Evolutionary conservation across 2,888 invertebrate genomes (phyloP), one percentile per base, ranked within the genome.

Genomic region (Gerris lacustris): DNA sequence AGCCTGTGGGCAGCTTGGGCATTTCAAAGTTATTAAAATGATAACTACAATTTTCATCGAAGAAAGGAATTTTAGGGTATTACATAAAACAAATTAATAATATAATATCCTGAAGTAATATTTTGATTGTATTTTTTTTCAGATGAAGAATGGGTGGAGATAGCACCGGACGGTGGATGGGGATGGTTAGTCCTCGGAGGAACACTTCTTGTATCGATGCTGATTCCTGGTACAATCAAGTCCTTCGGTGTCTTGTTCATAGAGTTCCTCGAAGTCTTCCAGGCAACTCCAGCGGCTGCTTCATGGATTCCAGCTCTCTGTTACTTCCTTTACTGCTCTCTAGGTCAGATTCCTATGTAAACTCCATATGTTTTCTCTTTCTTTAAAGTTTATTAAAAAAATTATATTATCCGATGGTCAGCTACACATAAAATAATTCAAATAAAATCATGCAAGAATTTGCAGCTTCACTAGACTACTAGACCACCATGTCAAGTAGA

Each of bases 281-380:
- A 90, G 6, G 85, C 90, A 0, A 85, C 88, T 4, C 86, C 88
- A 0, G 84, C 90, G 0, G 85, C 87, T 7, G 90, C 91, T 0
- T 87, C 91, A 0, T 92, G 91, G 83, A 91, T 93, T 76, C 92
- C 92, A n/a, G 91, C 92, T 0, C 80, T 93, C 6, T 92, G 92
- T 78, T 93, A 93, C 79, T 93, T 92, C 80, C 83, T 93, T 5
- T 93, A 92, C 83, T 92, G 92, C 80, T 92, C 92, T 75, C 83
- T 92, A 79, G 92, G 92, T 92, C 80, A 84, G 83, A 78, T 70
- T 31, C 31, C 31, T 31, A 31, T 31, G 4, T 31, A 31, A 31
- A 31, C 64, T 44, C 66, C 67, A 79, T 78, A 31, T 31, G 31
- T 31, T 31, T 31, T 31, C 31, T 31, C 1, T 7, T 47, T 70